Evolutionary conservation across 2,888 invertebrate species (phyloP).

Genomic region (Antheraea yamamai): DNA sequence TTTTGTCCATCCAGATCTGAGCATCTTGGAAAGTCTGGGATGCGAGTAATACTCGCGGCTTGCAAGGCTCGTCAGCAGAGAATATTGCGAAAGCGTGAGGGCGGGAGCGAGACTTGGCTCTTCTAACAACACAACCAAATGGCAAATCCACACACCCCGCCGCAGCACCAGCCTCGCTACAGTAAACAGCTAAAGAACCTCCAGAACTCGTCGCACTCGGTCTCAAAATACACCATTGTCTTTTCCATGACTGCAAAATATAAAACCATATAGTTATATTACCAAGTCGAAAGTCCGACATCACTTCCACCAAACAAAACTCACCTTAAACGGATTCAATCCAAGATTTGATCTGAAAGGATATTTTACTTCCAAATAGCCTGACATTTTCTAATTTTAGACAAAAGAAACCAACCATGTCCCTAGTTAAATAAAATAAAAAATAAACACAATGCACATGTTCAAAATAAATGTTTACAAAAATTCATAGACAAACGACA

Average conservation of each 20-base stretch:
- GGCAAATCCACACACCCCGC: conserved; percentile 81
- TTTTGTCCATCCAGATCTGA: conserved; percentile 86
- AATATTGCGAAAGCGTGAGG: conserved; percentile 87
- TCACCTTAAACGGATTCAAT: conserved; percentile 85
- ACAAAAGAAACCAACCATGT: conserved; percentile 33
- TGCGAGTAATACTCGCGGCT: conserved; percentile 85
- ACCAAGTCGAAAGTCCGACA: conserved; percentile 17
- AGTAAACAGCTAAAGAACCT: conserved; percentile 81
- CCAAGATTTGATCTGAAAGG: conserved; percentile 83
- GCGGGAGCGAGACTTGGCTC: conserved; percentile 86
- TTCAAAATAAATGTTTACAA: conserved; percentile 53
- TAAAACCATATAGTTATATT: conserved; percentile 40
- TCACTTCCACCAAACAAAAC: conserved; percentile 35
- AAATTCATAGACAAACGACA: conserved; percentile 44
- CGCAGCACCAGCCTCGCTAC: conserved; percentile 73
- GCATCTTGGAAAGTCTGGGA: conserved; percentile 84
- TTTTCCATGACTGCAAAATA: conserved; percentile 83
- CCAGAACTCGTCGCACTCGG: conserved; percentile 79
- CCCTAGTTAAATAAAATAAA: conserved; percentile 30
- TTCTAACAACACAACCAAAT: conserved; percentile 81
- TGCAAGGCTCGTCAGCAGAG: conserved; percentile 78
- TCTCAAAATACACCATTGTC: conserved; percentile 85
- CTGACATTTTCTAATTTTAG: conserved; percentile 65
- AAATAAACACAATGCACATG: conserved; percentile 44
- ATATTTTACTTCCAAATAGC: conserved; percentile 85